phyloP scores from a whole-genome alignment of 35 echinoderm and acorn worm genomes.

The Ptychodera flava region DNA sequence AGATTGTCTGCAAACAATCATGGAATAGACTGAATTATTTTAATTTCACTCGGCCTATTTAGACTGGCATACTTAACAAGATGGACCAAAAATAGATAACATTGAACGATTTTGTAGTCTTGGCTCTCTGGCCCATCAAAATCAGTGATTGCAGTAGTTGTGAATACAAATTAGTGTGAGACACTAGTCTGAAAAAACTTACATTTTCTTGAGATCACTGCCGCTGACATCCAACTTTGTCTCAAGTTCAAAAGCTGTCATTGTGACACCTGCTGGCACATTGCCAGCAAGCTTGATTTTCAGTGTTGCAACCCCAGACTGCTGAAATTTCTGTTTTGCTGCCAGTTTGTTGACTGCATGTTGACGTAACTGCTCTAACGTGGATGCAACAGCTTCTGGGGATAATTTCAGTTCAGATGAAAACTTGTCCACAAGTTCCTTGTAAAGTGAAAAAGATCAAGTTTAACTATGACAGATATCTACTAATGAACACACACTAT shows the following conservation, averaged over 20 bases:
- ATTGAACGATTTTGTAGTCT: too few relatives aligned
- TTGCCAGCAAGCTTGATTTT: constrained; percentile 75
- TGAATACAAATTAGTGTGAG: too few relatives aligned
- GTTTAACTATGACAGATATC: too few relatives aligned
- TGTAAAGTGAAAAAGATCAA: background rate
- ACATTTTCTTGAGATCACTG: constrained; percentile 50
- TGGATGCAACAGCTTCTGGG: constrained; percentile 29
- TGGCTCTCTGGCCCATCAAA: too few relatives aligned
- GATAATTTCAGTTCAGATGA: constrained; percentile 29
- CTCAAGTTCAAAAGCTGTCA: constrained; percentile 39
- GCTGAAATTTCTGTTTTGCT: constrained; percentile 48
- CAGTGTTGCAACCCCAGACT: constrained; percentile 62
- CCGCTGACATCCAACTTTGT: constrained; percentile 58
- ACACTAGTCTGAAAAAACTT: constrained; percentile 34
- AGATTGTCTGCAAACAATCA: too few relatives aligned
- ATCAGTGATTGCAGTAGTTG: too few relatives aligned
- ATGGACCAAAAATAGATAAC: too few relatives aligned
- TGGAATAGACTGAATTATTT: too few relatives aligned
- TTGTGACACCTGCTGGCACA: background rate
- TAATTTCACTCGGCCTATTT: too few relatives aligned
- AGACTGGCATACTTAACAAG: too few relatives aligned
- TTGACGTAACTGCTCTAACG: constrained; percentile 73
- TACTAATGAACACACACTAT: too few relatives aligned
- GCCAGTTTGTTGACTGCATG: constrained; percentile 83
- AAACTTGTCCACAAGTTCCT: constrained; percentile 37